Percentiles rank a stretch among this genome's conserved stretches.
phyloP scores from a whole-genome alignment of 2,797 vertebrate genomes.

The Cyclura pinguis region DNA sequence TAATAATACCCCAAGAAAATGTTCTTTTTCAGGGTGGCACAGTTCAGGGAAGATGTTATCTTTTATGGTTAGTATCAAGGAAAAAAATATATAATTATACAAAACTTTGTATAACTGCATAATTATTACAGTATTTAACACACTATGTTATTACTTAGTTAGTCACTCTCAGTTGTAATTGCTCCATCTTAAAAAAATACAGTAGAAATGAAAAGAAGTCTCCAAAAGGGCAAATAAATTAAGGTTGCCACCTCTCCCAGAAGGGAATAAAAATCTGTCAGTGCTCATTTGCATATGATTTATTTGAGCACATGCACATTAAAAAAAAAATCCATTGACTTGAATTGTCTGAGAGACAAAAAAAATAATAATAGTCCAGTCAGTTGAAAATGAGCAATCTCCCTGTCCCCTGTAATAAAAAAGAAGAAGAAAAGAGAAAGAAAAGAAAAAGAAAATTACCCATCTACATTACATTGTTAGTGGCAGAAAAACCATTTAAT shows the following conservation, averaged over 20 bases:
- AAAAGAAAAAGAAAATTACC: background rate
- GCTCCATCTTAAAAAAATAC: conserved; percentile 14
- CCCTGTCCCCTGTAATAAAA: background rate
- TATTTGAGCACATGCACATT: conserved; percentile 18
- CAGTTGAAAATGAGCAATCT: conserved; percentile 9
- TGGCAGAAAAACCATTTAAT: background rate
- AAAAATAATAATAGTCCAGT: background rate
- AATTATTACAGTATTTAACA: conserved; percentile 27
- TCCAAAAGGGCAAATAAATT: conserved; percentile 40
- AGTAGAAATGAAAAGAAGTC: conserved; percentile 4
- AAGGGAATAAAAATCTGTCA: conserved; percentile 36
- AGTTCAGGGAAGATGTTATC: background rate
- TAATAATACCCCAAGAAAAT: background rate
- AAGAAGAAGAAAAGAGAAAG: background rate
- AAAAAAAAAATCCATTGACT: conserved; percentile 17
- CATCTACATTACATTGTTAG: background rate
- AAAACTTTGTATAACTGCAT: background rate
- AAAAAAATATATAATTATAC: background rate
- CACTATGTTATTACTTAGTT: conserved; percentile 11
- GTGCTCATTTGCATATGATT: conserved; percentile 45
- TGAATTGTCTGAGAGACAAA: conserved; percentile 21
- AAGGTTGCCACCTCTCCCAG: conserved; percentile 37
- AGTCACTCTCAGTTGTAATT: conserved; percentile 19
- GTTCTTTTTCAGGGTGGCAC: background rate
- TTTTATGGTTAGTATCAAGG: background rate